Percentiles rank a stretch among this genome's conserved stretches.
Conservation (phyloP, 2,797 vertebrate genomes). For the Urosaurus nigricauda region DNA sequence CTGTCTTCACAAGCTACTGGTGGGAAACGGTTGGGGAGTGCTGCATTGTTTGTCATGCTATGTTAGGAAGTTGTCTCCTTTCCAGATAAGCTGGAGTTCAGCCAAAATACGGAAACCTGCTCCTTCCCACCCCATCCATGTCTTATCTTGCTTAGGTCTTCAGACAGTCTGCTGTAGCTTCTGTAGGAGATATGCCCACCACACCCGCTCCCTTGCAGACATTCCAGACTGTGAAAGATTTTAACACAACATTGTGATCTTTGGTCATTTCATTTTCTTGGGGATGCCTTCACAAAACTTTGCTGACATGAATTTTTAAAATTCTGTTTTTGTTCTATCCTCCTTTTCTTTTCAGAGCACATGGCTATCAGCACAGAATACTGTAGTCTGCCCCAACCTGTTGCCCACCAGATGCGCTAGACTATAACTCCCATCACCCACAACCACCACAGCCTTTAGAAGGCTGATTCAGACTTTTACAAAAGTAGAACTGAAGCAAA, state of each 20-base stretch:
- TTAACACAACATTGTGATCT: neutral
- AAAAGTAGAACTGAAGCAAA: neutral
- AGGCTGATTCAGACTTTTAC: neutral
- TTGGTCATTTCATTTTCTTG: neutral
- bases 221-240: accelerated
- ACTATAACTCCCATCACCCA: neutral
- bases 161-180: slow-evolving; percentile 33
- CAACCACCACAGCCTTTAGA: neutral
- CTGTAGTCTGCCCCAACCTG: neutral
- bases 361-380: neutral
- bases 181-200: slow-evolving; percentile 20
- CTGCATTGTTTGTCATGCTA: neutral
- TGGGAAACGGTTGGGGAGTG: neutral
- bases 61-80: slow-evolving; percentile 5
- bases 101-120: slow-evolving; percentile 1
- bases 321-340: no score
- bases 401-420: neutral
- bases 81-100: neutral
- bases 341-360: no score
- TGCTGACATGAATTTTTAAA: neutral
- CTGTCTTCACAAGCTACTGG: neutral
- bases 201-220: slow-evolving; percentile 4
- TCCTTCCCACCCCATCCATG: slow-evolving; percentile 1
- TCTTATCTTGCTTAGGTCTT: slow-evolving; percentile 52
- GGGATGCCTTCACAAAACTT: neutral